Percentiles rank a stretch among this genome's conserved stretches.
Conservation (phyloP, 2,888 invertebrate genomes). For the Synergus gifuensis region DNA sequence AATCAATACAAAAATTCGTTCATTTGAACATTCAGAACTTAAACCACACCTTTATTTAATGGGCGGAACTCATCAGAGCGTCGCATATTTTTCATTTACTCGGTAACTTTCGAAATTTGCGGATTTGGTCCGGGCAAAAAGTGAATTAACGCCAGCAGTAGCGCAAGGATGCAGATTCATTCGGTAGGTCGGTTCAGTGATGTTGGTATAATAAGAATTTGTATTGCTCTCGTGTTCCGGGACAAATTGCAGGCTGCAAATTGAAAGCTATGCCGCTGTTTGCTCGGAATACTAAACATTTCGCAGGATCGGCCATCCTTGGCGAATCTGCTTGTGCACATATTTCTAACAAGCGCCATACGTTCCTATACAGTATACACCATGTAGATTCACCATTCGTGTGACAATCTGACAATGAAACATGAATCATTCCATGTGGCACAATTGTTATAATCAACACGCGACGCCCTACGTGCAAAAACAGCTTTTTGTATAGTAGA, state of each 20-base stretch:
- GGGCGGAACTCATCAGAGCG: no score
- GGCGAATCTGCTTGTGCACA: constrained; percentile 36
- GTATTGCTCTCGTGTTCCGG: constrained; percentile 52
- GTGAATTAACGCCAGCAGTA: background rate
- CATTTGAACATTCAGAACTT: no score
- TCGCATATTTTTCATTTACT: no score
- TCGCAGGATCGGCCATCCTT: constrained; percentile 41
- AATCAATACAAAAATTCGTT: no score
- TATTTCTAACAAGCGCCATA: constrained; percentile 33
- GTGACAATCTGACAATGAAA: constrained; percentile 40
- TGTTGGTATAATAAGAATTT: constrained; percentile 32
- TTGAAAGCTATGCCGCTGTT: constrained; percentile 68
- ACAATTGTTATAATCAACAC: constrained; percentile 40
- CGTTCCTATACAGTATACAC: background rate
- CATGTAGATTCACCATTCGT: constrained; percentile 14
- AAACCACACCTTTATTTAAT: no score
- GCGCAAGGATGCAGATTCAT: constrained; percentile 18
- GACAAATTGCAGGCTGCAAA: constrained; percentile 72
- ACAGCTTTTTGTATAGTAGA: constrained; percentile 6
- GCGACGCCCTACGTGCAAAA: constrained; percentile 16
- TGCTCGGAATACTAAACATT: constrained; percentile 69
- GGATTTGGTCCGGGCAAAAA: background rate
- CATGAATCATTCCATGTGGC: constrained; percentile 37
- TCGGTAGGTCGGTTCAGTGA: constrained; percentile 28
- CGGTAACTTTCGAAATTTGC: background rate